Percentiles rank a stretch among this genome's conserved stretches.
Evolutionary conservation across 2,113 vertebrate genomes (phyloP).

Genomic region (Sylvia atricapilla): DNA sequence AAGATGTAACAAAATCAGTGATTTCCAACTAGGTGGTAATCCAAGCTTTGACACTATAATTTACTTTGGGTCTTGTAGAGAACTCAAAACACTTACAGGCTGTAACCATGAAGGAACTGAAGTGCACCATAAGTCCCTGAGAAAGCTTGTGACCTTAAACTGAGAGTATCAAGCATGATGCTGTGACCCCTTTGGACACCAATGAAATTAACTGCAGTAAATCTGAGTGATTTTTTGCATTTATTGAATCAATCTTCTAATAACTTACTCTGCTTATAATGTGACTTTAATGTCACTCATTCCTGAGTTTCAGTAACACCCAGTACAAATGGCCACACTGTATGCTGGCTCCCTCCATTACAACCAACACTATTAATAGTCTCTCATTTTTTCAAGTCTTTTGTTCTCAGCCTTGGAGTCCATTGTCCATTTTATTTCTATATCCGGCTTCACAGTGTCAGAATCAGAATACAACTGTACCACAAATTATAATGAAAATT

Average conservation of each 20-base stretch:
- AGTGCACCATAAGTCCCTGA: background rate
- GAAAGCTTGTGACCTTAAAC: background rate
- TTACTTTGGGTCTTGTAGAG: background rate
- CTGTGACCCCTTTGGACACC: background rate
- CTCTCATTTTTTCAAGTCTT: background rate
- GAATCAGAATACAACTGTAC: background rate
- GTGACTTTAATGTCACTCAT: background rate
- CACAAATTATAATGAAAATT: background rate
- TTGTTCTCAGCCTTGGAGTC: background rate
- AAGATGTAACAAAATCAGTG: background rate
- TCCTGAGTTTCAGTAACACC: background rate
- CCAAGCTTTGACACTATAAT: background rate
- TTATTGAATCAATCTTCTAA: background rate
- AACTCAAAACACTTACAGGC: background rate
- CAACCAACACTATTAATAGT: background rate
- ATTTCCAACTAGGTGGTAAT: background rate
- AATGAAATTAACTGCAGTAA: background rate
- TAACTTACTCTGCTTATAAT: background rate
- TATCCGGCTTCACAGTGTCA: background rate
- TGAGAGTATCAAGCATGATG: background rate
- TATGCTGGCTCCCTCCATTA: background rate
- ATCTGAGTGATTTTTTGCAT: background rate
- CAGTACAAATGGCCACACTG: background rate
- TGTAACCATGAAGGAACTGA: background rate
- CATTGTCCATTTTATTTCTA: background rate